phyloP scores from a whole-genome alignment of 2,888 invertebrate genomes.

The Loripinus fragilis region DNA sequence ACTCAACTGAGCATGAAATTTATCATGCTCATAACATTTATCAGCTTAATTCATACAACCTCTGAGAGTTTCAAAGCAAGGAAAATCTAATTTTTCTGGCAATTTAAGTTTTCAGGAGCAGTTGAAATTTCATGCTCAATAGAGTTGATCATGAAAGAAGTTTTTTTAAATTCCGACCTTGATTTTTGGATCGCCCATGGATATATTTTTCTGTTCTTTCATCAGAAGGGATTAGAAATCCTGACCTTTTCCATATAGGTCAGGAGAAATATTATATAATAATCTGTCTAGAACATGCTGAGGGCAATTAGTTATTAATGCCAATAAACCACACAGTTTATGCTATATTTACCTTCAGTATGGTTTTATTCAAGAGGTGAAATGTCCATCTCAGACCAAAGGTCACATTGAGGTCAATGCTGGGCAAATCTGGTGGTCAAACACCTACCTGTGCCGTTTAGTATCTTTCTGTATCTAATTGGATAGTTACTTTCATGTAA shows the following conservation, averaged over 20 bases:
- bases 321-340: slow-evolving; percentile 14
- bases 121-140: too few species aligned
- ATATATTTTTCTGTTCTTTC: too few species aligned
- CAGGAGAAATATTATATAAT: slow-evolving; percentile 7
- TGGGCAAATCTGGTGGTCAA: slow-evolving; percentile 16
- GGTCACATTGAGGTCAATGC: slow-evolving; percentile 1
- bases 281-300: slow-evolving; percentile 12
- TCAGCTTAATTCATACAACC: too few species aligned
- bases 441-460: neutral
- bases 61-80: too few species aligned
- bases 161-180: too few species aligned
- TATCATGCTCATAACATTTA: too few species aligned
- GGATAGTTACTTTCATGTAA: neutral
- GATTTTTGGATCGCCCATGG: too few species aligned
- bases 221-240: neutral
- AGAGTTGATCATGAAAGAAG: too few species aligned
- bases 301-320: slow-evolving; percentile 17
- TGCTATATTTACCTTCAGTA: slow-evolving; percentile 10
- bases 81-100: too few species aligned
- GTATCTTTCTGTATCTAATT: slow-evolving; percentile 15
- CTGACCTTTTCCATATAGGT: slow-evolving; percentile 10
- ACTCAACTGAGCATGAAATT: too few species aligned
- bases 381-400: slow-evolving; percentile 19
- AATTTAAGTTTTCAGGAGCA: too few species aligned
- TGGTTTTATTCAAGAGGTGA: slow-evolving; percentile 20